A percentile compares a stretch with the other conserved stretches of the same genome.
These are phyloP conservation scores for Pitangus sulphuratus DNA, from an alignment of 2,797 vertebrate species.

Conservation along the genomic window DNA sequence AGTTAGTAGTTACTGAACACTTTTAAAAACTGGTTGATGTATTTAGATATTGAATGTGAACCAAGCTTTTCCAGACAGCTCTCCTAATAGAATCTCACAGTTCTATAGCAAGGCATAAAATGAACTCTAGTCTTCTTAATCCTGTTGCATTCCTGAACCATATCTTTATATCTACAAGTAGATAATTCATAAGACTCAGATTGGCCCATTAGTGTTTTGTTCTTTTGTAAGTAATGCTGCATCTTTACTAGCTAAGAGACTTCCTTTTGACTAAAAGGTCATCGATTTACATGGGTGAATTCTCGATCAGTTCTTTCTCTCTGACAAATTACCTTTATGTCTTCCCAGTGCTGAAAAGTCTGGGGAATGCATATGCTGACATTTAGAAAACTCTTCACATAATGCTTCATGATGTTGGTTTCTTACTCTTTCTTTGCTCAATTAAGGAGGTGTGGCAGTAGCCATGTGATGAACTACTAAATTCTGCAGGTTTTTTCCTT, in stretches of 20 bases:
- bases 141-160: constrained; percentile 21
- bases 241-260: constrained; percentile 66
- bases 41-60: constrained; percentile 21
- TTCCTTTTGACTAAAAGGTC: constrained; percentile 70
- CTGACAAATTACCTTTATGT: constrained; percentile 72
- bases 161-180: constrained; percentile 40
- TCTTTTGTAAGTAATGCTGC: constrained; percentile 57
- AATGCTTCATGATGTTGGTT: constrained; percentile 62
- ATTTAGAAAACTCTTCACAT: constrained; percentile 68
- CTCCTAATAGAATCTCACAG: neutral
- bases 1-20: neutral
- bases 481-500: constrained; percentile 32
- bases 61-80: constrained; percentile 1
- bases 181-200: constrained; percentile 37
- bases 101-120: constrained; percentile 3
- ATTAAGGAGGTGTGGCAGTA: constrained; percentile 63
- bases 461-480: constrained; percentile 57
- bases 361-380: constrained; percentile 60
- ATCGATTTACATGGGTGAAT: constrained; percentile 73
- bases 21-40: neutral
- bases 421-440: constrained; percentile 64
- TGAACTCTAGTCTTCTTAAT: neutral
- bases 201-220: constrained; percentile 65
- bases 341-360: constrained; percentile 49
- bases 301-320: constrained; percentile 63